Conservation (phyloP, 2,888 invertebrate species). For the Ormyrus thymus region DNA sequence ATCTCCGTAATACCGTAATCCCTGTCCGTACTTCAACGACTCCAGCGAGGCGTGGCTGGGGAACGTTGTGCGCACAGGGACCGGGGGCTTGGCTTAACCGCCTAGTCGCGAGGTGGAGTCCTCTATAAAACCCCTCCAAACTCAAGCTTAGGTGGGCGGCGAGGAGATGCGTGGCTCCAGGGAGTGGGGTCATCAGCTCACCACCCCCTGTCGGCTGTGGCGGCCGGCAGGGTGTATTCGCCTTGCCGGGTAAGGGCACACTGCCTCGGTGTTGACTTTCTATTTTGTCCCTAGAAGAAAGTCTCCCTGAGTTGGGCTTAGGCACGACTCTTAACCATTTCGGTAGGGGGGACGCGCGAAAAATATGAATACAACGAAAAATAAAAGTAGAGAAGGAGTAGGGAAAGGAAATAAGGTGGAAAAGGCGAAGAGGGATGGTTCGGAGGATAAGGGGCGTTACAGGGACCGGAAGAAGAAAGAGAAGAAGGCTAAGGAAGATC, state of each 20-base stretch:
- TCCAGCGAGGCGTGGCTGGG: slow-evolving; percentile 9
- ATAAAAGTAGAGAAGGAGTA: too few relatives aligned
- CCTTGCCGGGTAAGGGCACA: neutral
- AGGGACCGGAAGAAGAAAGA: too few relatives aligned
- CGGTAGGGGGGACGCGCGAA: too few relatives aligned
- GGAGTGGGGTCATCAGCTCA: neutral
- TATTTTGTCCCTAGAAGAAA: too few relatives aligned
- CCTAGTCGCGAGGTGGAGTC: neutral
- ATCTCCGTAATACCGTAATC: neutral
- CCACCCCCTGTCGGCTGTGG: neutral
- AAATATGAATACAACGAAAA: too few relatives aligned
- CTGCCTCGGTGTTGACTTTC: too few relatives aligned
- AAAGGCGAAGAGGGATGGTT: too few relatives aligned
- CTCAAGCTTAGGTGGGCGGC: slow-evolving; percentile 3
- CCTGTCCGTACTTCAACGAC: neutral
- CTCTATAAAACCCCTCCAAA: slow-evolving; percentile 9
- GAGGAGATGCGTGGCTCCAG: neutral
- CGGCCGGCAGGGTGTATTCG: neutral
- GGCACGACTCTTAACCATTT: too few relatives aligned
- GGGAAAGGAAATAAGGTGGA: too few relatives aligned
- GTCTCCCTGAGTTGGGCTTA: too few relatives aligned
- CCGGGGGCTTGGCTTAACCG: slow-evolving; percentile 8
- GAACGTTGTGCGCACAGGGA: slow-evolving; percentile 19
- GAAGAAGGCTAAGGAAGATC: too few relatives aligned
- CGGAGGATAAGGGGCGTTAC: too few relatives aligned